Evolutionary conservation across 2,113 vertebrate species (phyloP), one percentile per base, ranked within the genome.

Genomic region (Zingel zingel): DNA sequence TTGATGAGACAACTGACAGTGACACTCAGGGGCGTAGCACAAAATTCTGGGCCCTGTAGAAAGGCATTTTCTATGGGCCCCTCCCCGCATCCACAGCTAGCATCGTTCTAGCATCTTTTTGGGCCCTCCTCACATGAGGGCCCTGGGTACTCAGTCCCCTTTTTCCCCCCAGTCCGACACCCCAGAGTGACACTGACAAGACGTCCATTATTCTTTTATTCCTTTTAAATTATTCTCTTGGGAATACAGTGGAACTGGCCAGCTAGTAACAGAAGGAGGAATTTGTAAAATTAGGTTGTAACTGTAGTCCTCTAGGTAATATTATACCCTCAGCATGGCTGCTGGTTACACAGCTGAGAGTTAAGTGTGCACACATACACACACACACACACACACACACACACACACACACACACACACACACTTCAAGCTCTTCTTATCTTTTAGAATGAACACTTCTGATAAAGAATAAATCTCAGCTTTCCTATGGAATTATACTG

Each of bases 281-380:
- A 1, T 18, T 59, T 56, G 5, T 27, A 47, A 84, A 77, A 68
- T 50, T 56, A 30, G 30, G 57, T 23, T 81, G 82, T 39, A 61
- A 21, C 5, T 59, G 36, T 57, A 47, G n/a, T 50, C 16, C 67
- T 68, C 45, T 70, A 45, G 45, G 30, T 1, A 57, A 43, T 47
- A 4, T 66, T 36, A 62, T 62, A 50, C 27, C 5, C 65, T 66
- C 23, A 70, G 67, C 63, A 51, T 69, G 63, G 7, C 51, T 69
- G 70, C 74, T 61, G 71, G 27, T 72, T 33, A 73, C 53, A 84
- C 67, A 73, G 77, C 77, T 80, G 77, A 67, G 64, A 10, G 16
- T 30, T 15, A 59, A 51, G 50, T 64, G 45, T 54, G 4, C 5
- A 39, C 33, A 23, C 36, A 43, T 27, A 27, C 27, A 27, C 33